Evolutionary conservation across 1,140 invertebrate species (phyloP), one percentile per base, ranked within the genome.

Genomic region (Lepidurus apus): DNA sequence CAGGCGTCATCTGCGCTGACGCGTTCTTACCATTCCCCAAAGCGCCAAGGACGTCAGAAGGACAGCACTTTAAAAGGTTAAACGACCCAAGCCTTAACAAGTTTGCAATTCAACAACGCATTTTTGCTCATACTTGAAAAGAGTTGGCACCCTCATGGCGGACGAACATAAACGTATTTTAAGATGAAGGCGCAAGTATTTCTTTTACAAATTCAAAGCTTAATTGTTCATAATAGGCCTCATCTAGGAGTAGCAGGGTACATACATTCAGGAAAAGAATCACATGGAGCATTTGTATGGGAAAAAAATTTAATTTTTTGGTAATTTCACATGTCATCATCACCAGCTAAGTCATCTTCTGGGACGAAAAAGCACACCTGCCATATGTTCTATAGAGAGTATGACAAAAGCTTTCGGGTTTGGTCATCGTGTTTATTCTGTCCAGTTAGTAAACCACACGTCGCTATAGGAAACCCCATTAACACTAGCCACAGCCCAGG

Each of bases 1-100:
- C n/a, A 65, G 53, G 53, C 53, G 53, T 65, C 53, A 65, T 65
- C 53, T 65, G 53, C 53, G 53, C 53, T 65, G 53, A 65, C 53
- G 53, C 53, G 7, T 65, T 26, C 26, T 26, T 26, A 13, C 47
- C 47, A 13, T 65, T 17, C 7, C 53, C 53, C 53, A 65, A 65
- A 65, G 21, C n/a, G 21, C 53, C 53, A 65, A 65, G 53, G 53
- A 65, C 53, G 53, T 65, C 8, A 65, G 53, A 65, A 65, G 53
- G 53, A 65, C 53, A 65, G 53, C 53, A 7, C 6, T 65, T 13
- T 65, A 65, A 65, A 65, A 65, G 53, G 53, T 65, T 65, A 65
- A 65, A 65, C 21, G 53, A 65, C 53, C 53, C 53, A 65, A 7
- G 21, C 17, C 13, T 21, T 65, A n/a, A 65, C 53, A 21, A 2